Conservation (phyloP, 1,140 invertebrate species). For the Lanistes nyassanus region DNA sequence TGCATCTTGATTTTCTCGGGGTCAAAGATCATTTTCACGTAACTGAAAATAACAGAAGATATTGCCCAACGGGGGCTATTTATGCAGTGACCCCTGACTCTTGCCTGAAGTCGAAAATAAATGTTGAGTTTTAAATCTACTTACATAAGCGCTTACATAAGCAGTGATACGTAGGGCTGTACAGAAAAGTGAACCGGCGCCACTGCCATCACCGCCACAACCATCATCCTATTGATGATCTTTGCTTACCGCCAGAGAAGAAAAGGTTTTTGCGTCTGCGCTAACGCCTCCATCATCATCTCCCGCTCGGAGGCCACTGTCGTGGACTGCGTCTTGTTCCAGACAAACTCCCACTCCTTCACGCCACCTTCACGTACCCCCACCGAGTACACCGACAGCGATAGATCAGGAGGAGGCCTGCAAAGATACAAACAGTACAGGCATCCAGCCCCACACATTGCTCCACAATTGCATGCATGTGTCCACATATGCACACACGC, state of each 20-base stretch:
- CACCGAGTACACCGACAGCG: slow-evolving; percentile 54
- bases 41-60: slow-evolving; percentile 36
- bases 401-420: slow-evolving; percentile 53
- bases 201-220: not conserved
- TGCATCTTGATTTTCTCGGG: slow-evolving; percentile 54
- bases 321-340: slow-evolving; percentile 46
- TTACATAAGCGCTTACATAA: too few relatives aligned
- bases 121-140: too few relatives aligned
- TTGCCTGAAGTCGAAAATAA: too few relatives aligned
- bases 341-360: slow-evolving; percentile 57
- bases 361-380: slow-evolving; percentile 55
- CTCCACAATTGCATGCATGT: not conserved
- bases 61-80: not conserved
- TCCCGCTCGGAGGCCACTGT: slow-evolving; percentile 51
- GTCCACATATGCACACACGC: not conserved
- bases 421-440: not conserved
- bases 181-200: too few relatives aligned
- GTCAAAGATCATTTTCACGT: slow-evolving; percentile 59
- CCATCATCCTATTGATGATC: not conserved
- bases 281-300: slow-evolving; percentile 55
- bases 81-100: too few relatives aligned
- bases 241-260: slow-evolving; percentile 51
- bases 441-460: not conserved
- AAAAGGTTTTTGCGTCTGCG: slow-evolving; percentile 56
- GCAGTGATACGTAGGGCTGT: too few relatives aligned